phyloP scores from a whole-genome alignment of 2,888 invertebrate genomes.

The Agrotis ipsilon region DNA sequence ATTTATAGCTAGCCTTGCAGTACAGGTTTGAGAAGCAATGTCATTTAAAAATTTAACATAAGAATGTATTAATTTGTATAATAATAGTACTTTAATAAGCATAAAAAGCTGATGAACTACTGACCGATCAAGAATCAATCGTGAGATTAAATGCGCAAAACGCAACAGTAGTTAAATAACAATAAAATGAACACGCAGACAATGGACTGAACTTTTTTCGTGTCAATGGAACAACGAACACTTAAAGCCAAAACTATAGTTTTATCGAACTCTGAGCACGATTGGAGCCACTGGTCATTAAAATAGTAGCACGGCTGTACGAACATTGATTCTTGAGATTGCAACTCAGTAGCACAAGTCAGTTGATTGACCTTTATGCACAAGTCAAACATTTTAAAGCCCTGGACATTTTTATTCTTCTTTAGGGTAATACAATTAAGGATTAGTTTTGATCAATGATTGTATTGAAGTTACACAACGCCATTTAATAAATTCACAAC shows the following conservation, averaged over 20 bases:
- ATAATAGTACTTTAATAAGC: too few species aligned
- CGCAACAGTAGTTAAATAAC: constrained; percentile 3
- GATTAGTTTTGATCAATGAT: background rate
- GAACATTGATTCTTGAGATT: background rate
- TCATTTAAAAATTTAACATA: constrained; percentile 2
- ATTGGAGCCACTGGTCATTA: constrained; percentile 1
- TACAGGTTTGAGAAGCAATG: constrained; percentile 14
- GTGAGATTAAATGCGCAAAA: constrained; percentile 22
- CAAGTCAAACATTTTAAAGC: too few species aligned
- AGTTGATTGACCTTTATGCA: too few species aligned
- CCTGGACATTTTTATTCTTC: too few species aligned
- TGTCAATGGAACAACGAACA: constrained; percentile 35
- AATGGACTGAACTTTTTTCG: constrained; percentile 31
- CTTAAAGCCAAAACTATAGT: constrained; percentile 26
- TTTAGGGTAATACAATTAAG: background rate
- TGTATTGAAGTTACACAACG: constrained; percentile 1
- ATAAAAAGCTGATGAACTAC: constrained; percentile 8
- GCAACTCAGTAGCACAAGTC: too few species aligned
- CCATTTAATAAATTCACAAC: background rate
- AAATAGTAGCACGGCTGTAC: constrained; percentile 2
- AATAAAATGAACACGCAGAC: constrained; percentile 20
- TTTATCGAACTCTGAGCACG: constrained; percentile 19
- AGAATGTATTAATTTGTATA: constrained; percentile 1
- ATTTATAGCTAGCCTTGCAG: constrained; percentile 7
- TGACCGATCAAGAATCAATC: constrained; percentile 6